Evolutionary conservation across 2,113 vertebrate species (phyloP).

Genomic region (Paracanthobrama guichenoti): DNA sequence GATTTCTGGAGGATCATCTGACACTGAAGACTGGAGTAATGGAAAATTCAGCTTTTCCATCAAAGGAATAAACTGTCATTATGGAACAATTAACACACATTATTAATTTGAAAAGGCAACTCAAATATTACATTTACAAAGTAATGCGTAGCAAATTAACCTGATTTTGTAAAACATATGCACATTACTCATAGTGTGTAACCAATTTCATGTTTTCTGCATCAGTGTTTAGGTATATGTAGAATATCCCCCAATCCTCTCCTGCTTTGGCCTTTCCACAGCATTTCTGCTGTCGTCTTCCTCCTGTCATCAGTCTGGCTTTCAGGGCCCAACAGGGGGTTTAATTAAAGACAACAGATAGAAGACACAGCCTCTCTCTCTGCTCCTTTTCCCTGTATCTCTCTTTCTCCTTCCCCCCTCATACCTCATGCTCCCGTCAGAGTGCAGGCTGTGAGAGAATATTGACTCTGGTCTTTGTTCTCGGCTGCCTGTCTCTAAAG

Average conservation of each 20-base stretch:
- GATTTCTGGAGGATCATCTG: no score
- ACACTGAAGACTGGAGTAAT: no score
- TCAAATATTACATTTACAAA: no score
- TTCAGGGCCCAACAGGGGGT: constrained; percentile 26
- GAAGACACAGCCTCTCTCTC: constrained; percentile 41
- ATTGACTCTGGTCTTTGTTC: constrained; percentile 53
- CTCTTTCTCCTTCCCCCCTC: neutral
- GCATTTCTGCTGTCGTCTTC: constrained; percentile 34
- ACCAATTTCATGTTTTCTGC: neutral
- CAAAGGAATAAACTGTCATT: neutral
- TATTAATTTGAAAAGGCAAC: no score
- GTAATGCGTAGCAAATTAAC: neutral
- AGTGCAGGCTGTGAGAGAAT: constrained; percentile 10
- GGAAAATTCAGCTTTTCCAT: no score
- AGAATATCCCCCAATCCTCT: neutral
- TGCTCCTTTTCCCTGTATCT: neutral
- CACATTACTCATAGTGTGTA: neutral
- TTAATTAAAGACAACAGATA: constrained; percentile 52
- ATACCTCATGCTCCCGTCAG: constrained; percentile 29
- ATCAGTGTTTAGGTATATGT: constrained; percentile 16
- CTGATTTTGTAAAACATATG: neutral
- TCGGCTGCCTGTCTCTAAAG: constrained; percentile 29
- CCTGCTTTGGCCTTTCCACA: neutral
- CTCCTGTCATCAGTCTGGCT: constrained; percentile 39
- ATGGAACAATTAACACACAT: neutral